Evolutionary conservation across 1,140 invertebrate species (phyloP), one percentile per base, ranked within the genome.

Genomic region (Steinernema feltiae): DNA sequence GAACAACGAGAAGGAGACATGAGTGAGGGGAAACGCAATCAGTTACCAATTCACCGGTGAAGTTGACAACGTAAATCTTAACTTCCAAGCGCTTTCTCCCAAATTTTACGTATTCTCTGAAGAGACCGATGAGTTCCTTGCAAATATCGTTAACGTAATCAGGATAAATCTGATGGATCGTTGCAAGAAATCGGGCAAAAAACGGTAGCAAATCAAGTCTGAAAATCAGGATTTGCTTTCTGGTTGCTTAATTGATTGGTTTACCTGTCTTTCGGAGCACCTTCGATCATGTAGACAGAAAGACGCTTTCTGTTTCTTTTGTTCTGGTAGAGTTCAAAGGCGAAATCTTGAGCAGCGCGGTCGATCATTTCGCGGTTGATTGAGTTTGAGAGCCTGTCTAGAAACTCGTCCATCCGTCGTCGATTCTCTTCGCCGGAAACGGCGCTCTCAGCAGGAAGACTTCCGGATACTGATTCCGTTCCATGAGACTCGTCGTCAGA

Each of bases 171-270:
- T 79, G 72, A 1, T 79, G 48, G 0, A 79, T 48, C 12, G 76
- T 77, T 0, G 75, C 75, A n/a, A 79, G 29, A 35, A 79, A 71
- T n/a, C 78, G 75, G 18, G 76, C 78, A 48, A 77, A 79, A 30
- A 79, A 79, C 24, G 78, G 78, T 32, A 78, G 69, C 27, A 79
- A 32, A 63, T 78, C 78, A 2, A 78, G 71, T 53, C 74, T 77
- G 30, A 24, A 77, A 77, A 77, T n/a, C 29, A 63, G 21, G n/a
- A 76, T n/a, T 15, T 74, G 24, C 12, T 21, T 15, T 3, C 7
- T 17, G 24, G 18, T 7, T 41, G 0, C 35, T 30, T 73, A 30
- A 73, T 53, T 48, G 29, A 72, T 72, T 48, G 30, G 41, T 72
- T 15, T 48, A 73, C 32, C 32, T 35, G 53, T 63, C 53, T 21